A percentile compares a stretch with the other conserved stretches of the same genome.
Evolutionary conservation across 1,140 invertebrate species (phyloP).

Genomic region (Theocolax elegans): DNA sequence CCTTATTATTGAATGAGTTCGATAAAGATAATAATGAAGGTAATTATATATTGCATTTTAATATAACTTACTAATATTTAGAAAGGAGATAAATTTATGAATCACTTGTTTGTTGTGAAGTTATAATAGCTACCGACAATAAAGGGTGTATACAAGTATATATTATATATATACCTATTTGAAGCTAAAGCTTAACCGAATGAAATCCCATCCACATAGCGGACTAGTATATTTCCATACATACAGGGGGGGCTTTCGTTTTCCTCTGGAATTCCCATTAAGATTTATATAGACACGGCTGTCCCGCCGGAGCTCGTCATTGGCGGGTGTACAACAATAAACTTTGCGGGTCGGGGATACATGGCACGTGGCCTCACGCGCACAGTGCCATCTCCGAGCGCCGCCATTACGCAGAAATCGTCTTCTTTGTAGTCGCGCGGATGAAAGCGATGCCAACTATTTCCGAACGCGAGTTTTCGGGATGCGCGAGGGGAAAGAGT

Average conservation of each 20-base stretch:
- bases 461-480: constrained; percentile 4
- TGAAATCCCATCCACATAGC: no score
- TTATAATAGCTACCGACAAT: no score
- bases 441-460: constrained; percentile 29
- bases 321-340: constrained; percentile 27
- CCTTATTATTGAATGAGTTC: no score
- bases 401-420: constrained; percentile 1
- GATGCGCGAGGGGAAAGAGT: no score
- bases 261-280: constrained; percentile 31
- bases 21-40: no score
- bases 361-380: background rate
- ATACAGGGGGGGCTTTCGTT: constrained; percentile 7
- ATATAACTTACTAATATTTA: no score
- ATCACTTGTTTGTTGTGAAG: no score
- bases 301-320: constrained; percentile 11
- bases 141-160: no score
- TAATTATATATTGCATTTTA: no score
- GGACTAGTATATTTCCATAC: background rate
- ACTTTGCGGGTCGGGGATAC: background rate
- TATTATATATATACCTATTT: no score
- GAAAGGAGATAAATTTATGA: no score
- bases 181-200: no score
- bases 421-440: constrained; percentile 19
- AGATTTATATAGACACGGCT: constrained; percentile 24
- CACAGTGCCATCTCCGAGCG: background rate